Percentiles rank a stretch among this genome's conserved stretches.
Evolutionary conservation across 2,113 vertebrate genomes (phyloP).

Genomic region (Dipodomys stephensi): DNA sequence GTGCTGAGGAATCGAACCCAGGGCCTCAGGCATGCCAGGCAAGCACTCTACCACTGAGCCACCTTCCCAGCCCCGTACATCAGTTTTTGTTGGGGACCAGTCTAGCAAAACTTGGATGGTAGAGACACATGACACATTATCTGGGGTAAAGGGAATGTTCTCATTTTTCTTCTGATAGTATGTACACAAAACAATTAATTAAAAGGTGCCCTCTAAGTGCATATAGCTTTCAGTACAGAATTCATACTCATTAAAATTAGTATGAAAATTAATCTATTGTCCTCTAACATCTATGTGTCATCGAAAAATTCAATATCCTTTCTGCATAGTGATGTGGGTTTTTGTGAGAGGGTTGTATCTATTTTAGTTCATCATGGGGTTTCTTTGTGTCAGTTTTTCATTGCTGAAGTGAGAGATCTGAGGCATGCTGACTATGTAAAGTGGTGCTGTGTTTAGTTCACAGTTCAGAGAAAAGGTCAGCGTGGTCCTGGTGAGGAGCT

Average conservation of each 20-base stretch:
- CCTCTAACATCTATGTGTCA: too few relatives aligned
- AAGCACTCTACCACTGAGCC: too few relatives aligned
- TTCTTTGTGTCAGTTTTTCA: background rate
- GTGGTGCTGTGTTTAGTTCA: background rate
- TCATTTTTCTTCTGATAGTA: background rate
- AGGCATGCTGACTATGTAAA: background rate
- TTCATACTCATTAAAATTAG: background rate
- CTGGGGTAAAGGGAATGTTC: background rate
- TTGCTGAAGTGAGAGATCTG: background rate
- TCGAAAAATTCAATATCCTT: too few relatives aligned
- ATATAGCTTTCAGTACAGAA: background rate
- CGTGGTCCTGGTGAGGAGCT: background rate
- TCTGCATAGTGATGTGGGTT: background rate
- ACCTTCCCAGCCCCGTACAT: background rate
- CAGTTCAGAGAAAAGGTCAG: background rate
- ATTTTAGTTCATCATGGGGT: background rate
- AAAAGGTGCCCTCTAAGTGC: background rate
- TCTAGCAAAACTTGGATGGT: background rate
- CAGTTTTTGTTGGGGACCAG: background rate
- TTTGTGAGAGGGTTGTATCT: too few relatives aligned
- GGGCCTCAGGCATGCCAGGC: too few relatives aligned
- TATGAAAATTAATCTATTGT: background rate
- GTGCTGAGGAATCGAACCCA: too few relatives aligned
- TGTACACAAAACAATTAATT: background rate
- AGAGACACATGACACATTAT: background rate